These are phyloP conservation scores for Uropetala carovei DNA, from an alignment of 2,888 invertebrate genomes.

Conservation along the genomic window DNA sequence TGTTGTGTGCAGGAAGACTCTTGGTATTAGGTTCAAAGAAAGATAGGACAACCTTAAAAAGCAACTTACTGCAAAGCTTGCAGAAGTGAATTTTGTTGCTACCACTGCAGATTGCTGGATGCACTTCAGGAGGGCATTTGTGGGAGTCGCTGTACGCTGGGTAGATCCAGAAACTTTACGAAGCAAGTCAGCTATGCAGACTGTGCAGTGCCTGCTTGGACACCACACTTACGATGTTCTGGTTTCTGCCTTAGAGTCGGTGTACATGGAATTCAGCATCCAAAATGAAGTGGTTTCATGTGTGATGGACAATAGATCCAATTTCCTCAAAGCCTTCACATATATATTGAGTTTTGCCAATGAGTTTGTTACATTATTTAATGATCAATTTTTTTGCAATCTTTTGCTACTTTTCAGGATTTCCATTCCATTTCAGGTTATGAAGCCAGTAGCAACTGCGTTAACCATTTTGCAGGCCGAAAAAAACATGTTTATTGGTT, in stretches of 20 bases:
- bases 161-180: not conserved
- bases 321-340: too few species aligned
- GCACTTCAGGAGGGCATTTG: not conserved
- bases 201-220: not conserved
- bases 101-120: slow-evolving; percentile 3
- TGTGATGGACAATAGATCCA: not conserved
- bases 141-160: not conserved
- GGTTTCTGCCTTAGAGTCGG: not conserved
- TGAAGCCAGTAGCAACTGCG: too few species aligned
- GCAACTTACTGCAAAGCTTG: too few species aligned
- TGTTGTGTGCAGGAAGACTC: too few species aligned
- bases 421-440: too few species aligned
- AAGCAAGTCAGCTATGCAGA: not conserved
- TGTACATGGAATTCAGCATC: not conserved
- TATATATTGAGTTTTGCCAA: not conserved
- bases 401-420: too few species aligned
- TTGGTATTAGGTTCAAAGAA: too few species aligned
- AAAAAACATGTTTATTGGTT: too few species aligned
- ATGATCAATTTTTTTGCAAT: too few species aligned
- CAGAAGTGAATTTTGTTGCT: not conserved
- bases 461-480: too few species aligned
- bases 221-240: not conserved
- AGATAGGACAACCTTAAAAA: too few species aligned
- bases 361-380: not conserved
- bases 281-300: not conserved